phyloP scores from a whole-genome alignment of 2,888 invertebrate species.

The Drosophila subquinaria region DNA sequence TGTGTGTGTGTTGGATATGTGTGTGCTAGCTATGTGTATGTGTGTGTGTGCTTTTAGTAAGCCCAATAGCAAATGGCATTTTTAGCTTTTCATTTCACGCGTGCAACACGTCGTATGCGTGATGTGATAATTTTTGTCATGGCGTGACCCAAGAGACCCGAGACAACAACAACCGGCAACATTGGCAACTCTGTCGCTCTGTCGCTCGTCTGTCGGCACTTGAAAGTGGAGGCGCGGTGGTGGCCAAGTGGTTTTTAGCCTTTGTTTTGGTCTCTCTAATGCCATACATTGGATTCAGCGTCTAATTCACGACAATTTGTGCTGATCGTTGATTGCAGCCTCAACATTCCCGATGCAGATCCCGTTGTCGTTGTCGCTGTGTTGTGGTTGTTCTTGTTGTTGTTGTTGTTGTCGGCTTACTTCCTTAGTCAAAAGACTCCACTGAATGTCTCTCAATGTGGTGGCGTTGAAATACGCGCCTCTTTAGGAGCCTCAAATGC shows the following conservation, averaged over 20 bases:
- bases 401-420: slow-evolving; percentile 19
- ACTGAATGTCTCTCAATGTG: slow-evolving; percentile 2
- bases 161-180: slow-evolving; percentile 32
- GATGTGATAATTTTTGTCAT: slow-evolving; percentile 79
- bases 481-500: slow-evolving; percentile 71
- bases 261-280: slow-evolving; percentile 40
- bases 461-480: slow-evolving; percentile 55
- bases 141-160: slow-evolving; percentile 48
- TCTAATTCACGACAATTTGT: slow-evolving; percentile 78
- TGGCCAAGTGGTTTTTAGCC: slow-evolving; percentile 22
- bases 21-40: slow-evolving; percentile 6
- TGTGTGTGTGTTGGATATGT: slow-evolving; percentile 12
- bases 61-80: slow-evolving; percentile 70
- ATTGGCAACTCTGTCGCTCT: slow-evolving; percentile 12
- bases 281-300: slow-evolving; percentile 65
- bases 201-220: slow-evolving; percentile 61
- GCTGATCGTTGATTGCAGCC: slow-evolving; percentile 69
- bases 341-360: slow-evolving; percentile 20
- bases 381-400: neutral
- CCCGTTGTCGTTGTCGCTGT: slow-evolving; percentile 14
- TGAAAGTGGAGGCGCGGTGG: slow-evolving; percentile 53
- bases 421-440: slow-evolving; percentile 29
- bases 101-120: slow-evolving; percentile 78
- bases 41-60: slow-evolving; percentile 24
- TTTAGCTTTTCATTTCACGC: slow-evolving; percentile 81